phyloP scores from a whole-genome alignment of 2,888 invertebrate species.

The Pyralis farinalis region DNA sequence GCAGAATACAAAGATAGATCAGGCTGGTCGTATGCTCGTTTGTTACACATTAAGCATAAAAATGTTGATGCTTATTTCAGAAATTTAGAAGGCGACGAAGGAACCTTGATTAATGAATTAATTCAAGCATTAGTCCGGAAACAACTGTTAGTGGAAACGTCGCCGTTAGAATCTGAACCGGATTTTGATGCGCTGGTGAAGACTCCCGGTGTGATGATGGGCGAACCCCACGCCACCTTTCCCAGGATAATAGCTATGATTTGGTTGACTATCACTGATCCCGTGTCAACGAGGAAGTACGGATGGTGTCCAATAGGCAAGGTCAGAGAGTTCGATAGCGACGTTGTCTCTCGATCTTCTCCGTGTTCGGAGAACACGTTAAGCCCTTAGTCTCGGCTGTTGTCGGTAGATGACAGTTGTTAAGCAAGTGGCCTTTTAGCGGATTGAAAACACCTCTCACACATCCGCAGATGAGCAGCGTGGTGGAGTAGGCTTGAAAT shows the following conservation, averaged over 20 bases:
- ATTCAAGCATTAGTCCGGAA: constrained; percentile 43
- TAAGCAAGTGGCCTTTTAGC: too few relatives aligned
- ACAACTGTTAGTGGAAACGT: constrained; percentile 55
- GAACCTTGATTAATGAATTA: constrained; percentile 41
- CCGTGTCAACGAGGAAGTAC: constrained; percentile 39
- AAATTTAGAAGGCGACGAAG: constrained; percentile 63
- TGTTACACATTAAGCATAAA: not conserved
- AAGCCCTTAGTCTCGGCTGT: too few relatives aligned
- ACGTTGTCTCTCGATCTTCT: too few relatives aligned
- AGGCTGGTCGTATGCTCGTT: too few relatives aligned
- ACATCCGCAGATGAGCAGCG: too few relatives aligned
- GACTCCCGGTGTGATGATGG: constrained; percentile 57
- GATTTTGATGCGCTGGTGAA: constrained; percentile 55
- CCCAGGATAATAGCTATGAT: constrained; percentile 54
- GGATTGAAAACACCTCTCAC: too few relatives aligned
- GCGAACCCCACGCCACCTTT: constrained; percentile 60
- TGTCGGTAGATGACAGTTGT: too few relatives aligned
- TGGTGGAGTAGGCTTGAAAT: too few relatives aligned
- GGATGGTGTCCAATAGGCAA: constrained; percentile 61
- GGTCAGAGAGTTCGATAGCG: too few relatives aligned
- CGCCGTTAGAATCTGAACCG: constrained; percentile 54
- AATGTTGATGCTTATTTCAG: constrained; percentile 30
- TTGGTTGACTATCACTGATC: constrained; percentile 59
- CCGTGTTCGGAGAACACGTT: too few relatives aligned
- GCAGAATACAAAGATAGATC: too few relatives aligned